phyloP scores from a whole-genome alignment of 2,113 vertebrate genomes.

The Colaptes auratus region DNA sequence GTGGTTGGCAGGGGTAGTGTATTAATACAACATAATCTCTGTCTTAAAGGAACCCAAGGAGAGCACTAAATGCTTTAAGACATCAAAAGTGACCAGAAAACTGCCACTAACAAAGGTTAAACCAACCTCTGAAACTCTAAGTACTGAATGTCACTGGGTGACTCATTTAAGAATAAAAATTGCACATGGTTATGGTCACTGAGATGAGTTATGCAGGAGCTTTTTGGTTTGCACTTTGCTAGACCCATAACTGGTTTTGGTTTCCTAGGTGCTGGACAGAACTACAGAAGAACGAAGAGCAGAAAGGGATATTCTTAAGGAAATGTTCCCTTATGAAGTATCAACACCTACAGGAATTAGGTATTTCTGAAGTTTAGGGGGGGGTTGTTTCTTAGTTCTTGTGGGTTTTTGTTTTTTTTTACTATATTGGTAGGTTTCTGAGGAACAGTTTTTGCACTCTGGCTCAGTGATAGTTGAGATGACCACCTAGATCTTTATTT shows the following conservation, averaged over 20 bases:
- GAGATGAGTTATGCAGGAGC: background rate
- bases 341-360: constrained; percentile 89
- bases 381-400: background rate
- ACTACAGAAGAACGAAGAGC: constrained; percentile 76
- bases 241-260: background rate
- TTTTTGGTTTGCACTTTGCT: background rate
- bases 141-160: constrained; percentile 47
- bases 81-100: constrained; percentile 7
- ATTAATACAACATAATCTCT: background rate
- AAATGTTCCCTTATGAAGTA: constrained; percentile 84
- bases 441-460: background rate
- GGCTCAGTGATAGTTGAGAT: background rate
- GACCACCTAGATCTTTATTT: background rate
- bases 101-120: constrained; percentile 61
- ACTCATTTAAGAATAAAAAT: background rate
- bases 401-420: background rate
- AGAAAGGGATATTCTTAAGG: constrained; percentile 86
- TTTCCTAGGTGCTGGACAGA: constrained; percentile 82
- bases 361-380: constrained; percentile 69
- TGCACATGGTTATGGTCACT: constrained; percentile 12
- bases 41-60: constrained; percentile 61
- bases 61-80: constrained; percentile 16
- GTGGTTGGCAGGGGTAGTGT: background rate
- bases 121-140: constrained; percentile 22
- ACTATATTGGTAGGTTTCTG: background rate